These are phyloP conservation scores for Felis chaus DNA, from an alignment of 2,113 vertebrate species.

Conservation along the genomic window DNA sequence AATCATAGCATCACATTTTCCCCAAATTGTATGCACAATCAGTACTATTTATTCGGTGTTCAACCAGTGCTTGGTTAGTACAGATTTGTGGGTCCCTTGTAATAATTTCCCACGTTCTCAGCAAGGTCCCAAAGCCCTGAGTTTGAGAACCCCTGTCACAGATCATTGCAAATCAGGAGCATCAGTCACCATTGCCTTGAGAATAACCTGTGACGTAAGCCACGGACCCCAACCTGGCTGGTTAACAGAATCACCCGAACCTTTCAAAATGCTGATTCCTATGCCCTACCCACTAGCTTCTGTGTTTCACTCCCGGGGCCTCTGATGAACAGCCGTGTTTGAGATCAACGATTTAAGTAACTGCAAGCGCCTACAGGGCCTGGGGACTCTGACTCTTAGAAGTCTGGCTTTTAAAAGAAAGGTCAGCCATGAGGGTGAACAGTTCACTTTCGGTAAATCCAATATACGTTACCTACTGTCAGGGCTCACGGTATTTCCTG, in stretches of 20 bases:
- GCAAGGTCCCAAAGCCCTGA: neutral
- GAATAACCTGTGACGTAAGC: neutral
- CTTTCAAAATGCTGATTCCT: neutral
- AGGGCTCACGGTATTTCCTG: fast-evolving
- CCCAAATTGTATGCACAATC: neutral
- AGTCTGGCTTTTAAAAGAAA: neutral
- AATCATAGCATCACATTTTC: neutral
- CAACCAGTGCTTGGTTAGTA: neutral
- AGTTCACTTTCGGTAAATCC: neutral
- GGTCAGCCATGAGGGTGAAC: neutral
- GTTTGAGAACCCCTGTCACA: neutral
- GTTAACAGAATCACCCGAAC: neutral
- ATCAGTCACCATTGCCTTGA: neutral
- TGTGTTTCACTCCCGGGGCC: neutral
- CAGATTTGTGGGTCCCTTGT: neutral
- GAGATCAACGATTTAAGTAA: neutral
- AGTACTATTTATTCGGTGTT: neutral
- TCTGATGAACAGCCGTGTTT: neutral
- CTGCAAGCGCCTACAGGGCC: fast-evolving
- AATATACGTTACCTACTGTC: fast-evolving
- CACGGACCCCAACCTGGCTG: neutral
- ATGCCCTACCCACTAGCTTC: fast-evolving
- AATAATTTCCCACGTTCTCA: neutral
- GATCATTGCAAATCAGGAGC: neutral
- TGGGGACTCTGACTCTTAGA: neutral